These are phyloP conservation scores for Pelecanoides urinatrix DNA, from an alignment of 2,113 vertebrate species.

Conservation along the genomic window DNA sequence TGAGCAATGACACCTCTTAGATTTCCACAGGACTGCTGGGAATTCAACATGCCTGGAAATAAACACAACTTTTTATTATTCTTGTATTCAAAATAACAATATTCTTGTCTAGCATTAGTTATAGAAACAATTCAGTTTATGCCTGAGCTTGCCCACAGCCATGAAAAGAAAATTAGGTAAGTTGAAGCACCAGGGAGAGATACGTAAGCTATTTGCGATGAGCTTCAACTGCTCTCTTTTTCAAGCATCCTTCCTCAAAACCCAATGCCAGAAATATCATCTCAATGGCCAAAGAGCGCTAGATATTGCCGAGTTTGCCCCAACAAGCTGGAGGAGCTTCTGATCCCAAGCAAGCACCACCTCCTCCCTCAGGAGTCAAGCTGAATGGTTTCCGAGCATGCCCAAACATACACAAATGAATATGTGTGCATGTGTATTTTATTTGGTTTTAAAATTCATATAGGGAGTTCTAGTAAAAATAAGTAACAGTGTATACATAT, in stretches of 20 bases:
- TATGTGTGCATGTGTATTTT: rapidly evolving
- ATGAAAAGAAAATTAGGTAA: neutral
- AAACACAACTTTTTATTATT: neutral
- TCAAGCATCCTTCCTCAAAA: neutral
- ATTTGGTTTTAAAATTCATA: neutral
- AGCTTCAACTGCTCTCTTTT: neutral
- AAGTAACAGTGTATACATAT: neutral
- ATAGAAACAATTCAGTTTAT: neutral
- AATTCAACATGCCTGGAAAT: neutral
- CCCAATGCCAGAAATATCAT: neutral
- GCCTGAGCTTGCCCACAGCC: neutral
- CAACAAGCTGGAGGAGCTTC: neutral
- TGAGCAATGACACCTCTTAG: neutral
- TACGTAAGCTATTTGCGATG: neutral
- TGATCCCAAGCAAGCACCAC: neutral
- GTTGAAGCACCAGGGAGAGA: neutral
- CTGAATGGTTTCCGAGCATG: neutral
- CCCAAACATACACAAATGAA: rapidly evolving
- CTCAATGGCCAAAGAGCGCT: neutral
- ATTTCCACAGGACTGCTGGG: neutral
- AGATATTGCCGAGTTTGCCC: neutral
- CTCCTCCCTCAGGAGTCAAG: too few relatives aligned
- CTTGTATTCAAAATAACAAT: neutral
- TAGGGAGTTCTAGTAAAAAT: neutral
- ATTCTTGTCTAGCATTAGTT: neutral